Evolutionary conservation across 2,797 vertebrate species (phyloP).

Genomic region (Oreochromis mossambicus): DNA sequence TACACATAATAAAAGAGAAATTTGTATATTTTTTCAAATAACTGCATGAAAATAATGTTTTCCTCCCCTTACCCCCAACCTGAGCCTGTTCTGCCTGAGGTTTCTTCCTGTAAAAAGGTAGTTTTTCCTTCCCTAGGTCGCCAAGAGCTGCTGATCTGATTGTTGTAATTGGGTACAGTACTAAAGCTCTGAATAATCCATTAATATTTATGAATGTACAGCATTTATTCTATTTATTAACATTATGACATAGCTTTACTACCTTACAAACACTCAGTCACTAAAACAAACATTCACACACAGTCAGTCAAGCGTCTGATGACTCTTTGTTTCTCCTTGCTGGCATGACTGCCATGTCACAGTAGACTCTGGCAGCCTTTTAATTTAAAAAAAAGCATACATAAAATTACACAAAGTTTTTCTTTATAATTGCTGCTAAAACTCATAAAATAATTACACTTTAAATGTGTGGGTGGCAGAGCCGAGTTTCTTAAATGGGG

Average conservation of each 20-base stretch:
- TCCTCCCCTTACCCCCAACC: background rate
- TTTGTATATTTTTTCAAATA: background rate
- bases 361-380: background rate
- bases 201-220: background rate
- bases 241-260: background rate
- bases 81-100: background rate
- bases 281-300: background rate
- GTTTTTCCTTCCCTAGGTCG: background rate
- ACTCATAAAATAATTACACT: background rate
- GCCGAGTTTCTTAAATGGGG: background rate
- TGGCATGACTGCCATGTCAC: background rate
- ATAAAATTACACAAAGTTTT: background rate
- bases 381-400: no score
- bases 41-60: background rate
- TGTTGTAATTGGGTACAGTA: background rate
- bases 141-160: background rate
- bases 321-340: background rate
- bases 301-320: background rate
- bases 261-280: background rate
- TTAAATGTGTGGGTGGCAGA: background rate
- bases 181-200: background rate
- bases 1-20: background rate
- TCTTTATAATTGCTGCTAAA: background rate
- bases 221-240: background rate
- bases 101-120: background rate